Conservation (phyloP, 2,888 invertebrate genomes). For the Phaonia tiefii region DNA sequence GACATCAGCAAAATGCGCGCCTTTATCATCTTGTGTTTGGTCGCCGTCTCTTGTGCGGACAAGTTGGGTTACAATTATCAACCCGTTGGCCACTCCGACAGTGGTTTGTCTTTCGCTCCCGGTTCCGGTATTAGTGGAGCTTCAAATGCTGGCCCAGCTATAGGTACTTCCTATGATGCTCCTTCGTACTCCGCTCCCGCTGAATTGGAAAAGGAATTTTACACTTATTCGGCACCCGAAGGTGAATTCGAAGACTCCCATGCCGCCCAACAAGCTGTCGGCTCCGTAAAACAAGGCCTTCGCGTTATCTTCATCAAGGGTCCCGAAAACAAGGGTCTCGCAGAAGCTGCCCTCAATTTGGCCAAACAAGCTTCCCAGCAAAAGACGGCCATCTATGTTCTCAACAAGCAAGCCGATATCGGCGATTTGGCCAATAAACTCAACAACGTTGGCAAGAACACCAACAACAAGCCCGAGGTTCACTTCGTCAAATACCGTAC, state of each 20-base stretch:
- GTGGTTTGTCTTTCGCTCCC: constrained; percentile 37
- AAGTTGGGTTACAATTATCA: constrained; percentile 75
- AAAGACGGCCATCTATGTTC: constrained; percentile 68
- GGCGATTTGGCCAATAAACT: constrained; percentile 64
- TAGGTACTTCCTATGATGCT: constrained; percentile 44
- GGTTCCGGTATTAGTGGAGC: constrained; percentile 25
- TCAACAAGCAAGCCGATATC: constrained; percentile 68
- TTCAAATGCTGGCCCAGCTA: constrained; percentile 9
- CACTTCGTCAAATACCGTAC: constrained; percentile 73
- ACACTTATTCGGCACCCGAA: constrained; percentile 65
- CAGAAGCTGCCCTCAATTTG: constrained; percentile 64
- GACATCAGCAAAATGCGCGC: constrained; percentile 72
- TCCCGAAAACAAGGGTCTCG: constrained; percentile 66
- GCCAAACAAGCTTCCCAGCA: constrained; percentile 64
- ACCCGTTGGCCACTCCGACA: constrained; percentile 66
- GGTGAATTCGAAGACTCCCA: constrained; percentile 55
- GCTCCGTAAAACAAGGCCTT: constrained; percentile 63
- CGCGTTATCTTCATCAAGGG: constrained; percentile 69
- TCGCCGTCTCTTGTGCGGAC: constrained; percentile 74
- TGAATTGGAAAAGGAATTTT: constrained; percentile 67
- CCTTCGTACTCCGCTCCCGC: constrained; percentile 54
- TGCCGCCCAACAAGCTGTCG: constrained; percentile 42
- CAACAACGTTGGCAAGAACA: constrained; percentile 33
- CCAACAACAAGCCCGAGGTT: constrained; percentile 71
- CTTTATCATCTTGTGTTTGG: constrained; percentile 73